Evolutionary conservation across 2,113 vertebrate species (phyloP), one percentile per base, ranked within the genome.

Genomic region (Eira barbara): DNA sequence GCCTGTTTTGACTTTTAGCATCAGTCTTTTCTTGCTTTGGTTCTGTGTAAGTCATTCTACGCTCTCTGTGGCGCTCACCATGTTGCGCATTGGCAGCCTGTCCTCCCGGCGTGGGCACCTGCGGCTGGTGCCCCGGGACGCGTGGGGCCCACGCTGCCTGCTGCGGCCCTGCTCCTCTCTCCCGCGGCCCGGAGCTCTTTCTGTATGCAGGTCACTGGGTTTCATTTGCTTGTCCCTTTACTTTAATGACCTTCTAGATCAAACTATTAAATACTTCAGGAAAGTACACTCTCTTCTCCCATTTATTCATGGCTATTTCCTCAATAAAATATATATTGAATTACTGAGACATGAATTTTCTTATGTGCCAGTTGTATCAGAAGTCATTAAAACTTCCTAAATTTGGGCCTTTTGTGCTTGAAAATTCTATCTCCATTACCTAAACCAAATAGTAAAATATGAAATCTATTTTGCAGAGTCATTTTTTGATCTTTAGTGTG

Each of bases 121-220:
- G 49, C 47, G 34, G 34, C 7, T 45, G 76, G 80, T 2, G 63
- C 0, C 2, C 0, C 2, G 86, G 86, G 57, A 45, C 74, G 83
- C 0, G 0, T 5, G 47, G 55, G 92, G 59, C 23, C 0, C 8
- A 18, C 3, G n/a, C 67, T 20, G 34, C 71, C 71, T 6, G 36
- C 21, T 0, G 25, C 13, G 7, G 13, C 39, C 18, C 67, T 21
- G 74, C 29, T 27, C 36, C 3, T 84, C 0, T 93, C 85, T 69
- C 80, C 14, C 1, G 39, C 23, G 0, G 82, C 23, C 25, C 0
- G 17, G 69, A 55, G 47, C 9, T 79, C 12, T 65, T 45, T 39
- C 81, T 59, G 82, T 81, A 2, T 52, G 91, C n/a, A 52, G 47
- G 82, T 42, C 89, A 65, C 45, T 13, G 86, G 74, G 4, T 80